Evolutionary conservation across 1,140 invertebrate species (phyloP).

Genomic region (Heterodera schachtii): DNA sequence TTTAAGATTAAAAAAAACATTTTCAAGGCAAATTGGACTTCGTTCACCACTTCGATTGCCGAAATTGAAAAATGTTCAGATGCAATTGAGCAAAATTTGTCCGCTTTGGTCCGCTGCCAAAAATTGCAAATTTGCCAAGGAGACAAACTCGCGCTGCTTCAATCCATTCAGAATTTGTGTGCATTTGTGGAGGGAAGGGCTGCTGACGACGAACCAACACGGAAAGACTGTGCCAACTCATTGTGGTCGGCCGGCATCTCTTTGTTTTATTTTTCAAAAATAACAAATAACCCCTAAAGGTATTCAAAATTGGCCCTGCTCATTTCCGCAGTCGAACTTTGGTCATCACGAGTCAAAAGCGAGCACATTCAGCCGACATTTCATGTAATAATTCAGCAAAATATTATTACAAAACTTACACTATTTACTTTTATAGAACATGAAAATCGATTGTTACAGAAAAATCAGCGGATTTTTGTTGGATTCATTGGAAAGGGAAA

Average conservation of each 20-base stretch:
- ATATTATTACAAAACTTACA: too few relatives aligned
- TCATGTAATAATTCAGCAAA: not conserved
- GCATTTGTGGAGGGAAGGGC: constrained; percentile 13
- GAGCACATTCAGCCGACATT: not conserved
- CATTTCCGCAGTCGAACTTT: constrained; percentile 31
- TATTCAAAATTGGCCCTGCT: constrained; percentile 36
- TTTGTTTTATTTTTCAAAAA: not conserved
- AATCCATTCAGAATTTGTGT: constrained; percentile 35
- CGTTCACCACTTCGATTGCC: constrained; percentile 42
- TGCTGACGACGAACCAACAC: not conserved
- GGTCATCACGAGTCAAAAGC: not conserved
- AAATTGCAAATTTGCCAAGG: constrained; percentile 35
- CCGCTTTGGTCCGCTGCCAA: constrained; percentile 29
- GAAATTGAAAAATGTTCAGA: constrained; percentile 41
- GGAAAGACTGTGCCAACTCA: not conserved
- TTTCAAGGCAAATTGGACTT: constrained; percentile 40
- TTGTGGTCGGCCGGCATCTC: constrained; percentile 29
- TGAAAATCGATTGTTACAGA: constrained; percentile 34
- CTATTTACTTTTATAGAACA: not conserved
- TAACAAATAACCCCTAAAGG: constrained; percentile 20
- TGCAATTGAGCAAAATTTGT: constrained; percentile 42
- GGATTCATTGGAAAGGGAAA: constrained; percentile 1
- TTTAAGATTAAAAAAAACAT: not conserved
- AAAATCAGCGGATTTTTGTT: constrained; percentile 25
- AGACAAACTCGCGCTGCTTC: constrained; percentile 46